phyloP scores from a whole-genome alignment of 1,140 invertebrate species.

The Yoshiicerus persimilis region DNA sequence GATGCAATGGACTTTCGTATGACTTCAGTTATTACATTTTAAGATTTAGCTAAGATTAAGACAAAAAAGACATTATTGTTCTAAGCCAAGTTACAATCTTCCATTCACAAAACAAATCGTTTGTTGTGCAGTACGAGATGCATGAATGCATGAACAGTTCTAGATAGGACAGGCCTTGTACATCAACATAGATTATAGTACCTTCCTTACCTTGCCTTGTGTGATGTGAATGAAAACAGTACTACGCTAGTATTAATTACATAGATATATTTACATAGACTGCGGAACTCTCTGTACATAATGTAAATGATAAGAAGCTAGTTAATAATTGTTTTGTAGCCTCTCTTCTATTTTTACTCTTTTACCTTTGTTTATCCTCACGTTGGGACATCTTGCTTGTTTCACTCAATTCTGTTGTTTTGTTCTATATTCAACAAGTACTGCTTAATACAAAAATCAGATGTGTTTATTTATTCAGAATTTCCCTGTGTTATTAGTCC shows the following conservation, averaged over 20 bases:
- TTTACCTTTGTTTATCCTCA: background rate
- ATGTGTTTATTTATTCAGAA: background rate
- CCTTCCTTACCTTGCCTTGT: background rate
- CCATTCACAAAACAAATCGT: background rate
- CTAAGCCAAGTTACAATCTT: background rate
- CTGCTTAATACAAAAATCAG: background rate
- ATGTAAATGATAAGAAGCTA: background rate
- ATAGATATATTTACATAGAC: background rate
- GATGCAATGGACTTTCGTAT: slow-evolving; percentile 6
- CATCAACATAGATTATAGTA: background rate
- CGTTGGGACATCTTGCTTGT: background rate
- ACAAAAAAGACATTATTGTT: background rate
- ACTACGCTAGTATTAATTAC: background rate
- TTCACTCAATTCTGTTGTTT: background rate
- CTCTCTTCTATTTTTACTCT: background rate
- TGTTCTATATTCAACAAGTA: background rate
- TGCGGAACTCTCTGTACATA: background rate
- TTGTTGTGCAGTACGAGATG: background rate
- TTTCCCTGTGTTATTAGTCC: background rate
- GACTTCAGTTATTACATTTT: background rate
- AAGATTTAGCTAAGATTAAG: background rate
- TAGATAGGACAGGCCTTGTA: background rate
- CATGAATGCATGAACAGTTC: background rate
- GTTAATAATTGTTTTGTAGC: background rate
- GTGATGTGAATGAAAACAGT: background rate